A percentile compares a stretch with the other conserved stretches of the same genome.
Conservation (phyloP, 1,140 invertebrate genomes). For the Cyclargus thomasi region DNA sequence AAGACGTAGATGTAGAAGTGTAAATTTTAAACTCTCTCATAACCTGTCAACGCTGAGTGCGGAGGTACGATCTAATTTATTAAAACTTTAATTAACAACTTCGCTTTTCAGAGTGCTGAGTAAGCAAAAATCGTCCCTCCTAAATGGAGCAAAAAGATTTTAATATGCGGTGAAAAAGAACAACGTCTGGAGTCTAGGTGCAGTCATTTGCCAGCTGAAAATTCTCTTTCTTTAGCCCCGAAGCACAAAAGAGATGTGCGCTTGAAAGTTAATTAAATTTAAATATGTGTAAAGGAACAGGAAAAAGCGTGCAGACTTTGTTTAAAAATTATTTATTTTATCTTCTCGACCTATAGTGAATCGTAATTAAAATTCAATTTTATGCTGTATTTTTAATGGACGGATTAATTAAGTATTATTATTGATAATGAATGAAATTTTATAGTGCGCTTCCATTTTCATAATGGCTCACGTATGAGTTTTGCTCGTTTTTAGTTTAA, state of each 20-base stretch:
- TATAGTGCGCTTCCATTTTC: constrained; percentile 1
- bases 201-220: constrained; percentile 44
- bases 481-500: too few species aligned
- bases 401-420: constrained; percentile 4
- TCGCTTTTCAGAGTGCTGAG: constrained; percentile 26
- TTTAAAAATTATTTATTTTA: constrained; percentile 29
- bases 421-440: constrained; percentile 5
- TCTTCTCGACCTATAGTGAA: constrained; percentile 15
- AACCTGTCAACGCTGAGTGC: constrained; percentile 16
- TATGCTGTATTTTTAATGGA: constrained; percentile 6
- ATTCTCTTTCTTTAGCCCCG: constrained; percentile 40
- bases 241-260: constrained; percentile 49
- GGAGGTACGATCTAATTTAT: constrained; percentile 26
- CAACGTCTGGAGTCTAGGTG: constrained; percentile 33
- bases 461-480: not conserved
- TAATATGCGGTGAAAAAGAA: constrained; percentile 42
- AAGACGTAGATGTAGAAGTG: constrained; percentile 6
- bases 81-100: constrained; percentile 35
- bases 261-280: constrained; percentile 63
- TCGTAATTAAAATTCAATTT: not conserved
- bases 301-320: constrained; percentile 27
- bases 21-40: constrained; percentile 9
- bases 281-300: constrained; percentile 49
- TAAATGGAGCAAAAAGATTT: constrained; percentile 42
- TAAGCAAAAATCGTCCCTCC: constrained; percentile 31